Percentiles rank a stretch among this genome's conserved stretches.
phyloP scores from a whole-genome alignment of 2,888 invertebrate genomes.

The Asteroscopus sphinx region DNA sequence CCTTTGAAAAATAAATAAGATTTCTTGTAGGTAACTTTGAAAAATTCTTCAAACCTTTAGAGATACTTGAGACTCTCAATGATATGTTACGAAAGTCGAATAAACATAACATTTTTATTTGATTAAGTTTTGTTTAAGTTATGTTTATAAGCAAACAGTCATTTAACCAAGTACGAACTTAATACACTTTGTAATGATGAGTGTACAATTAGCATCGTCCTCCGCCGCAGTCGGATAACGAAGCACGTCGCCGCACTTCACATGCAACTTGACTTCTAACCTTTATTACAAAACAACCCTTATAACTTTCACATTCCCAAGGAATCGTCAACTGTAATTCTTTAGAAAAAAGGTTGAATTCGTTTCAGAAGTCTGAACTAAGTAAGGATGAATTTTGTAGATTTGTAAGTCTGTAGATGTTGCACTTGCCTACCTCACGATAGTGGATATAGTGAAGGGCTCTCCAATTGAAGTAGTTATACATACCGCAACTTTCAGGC shows the following conservation, averaged over 20 bases:
- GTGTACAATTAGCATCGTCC: slow-evolving; percentile 81
- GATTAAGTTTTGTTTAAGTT: neutral
- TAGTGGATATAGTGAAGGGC: slow-evolving; percentile 74
- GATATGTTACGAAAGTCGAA: neutral
- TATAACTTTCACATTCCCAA: slow-evolving; percentile 29
- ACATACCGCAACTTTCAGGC: slow-evolving; percentile 68
- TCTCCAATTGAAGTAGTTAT: slow-evolving; percentile 68
- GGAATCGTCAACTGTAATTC: neutral
- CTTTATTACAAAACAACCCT: slow-evolving; percentile 64
- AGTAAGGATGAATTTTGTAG: slow-evolving; percentile 58
- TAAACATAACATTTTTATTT: neutral
- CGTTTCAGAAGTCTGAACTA: neutral
- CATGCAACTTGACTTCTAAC: slow-evolving; percentile 74
- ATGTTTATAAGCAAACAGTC: slow-evolving; percentile 21
- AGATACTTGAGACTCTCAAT: neutral
- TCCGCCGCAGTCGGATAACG: slow-evolving; percentile 77
- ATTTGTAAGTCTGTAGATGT: slow-evolving; percentile 62
- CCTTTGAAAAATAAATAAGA: neutral
- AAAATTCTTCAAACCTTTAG: neutral
- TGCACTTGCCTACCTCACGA: slow-evolving; percentile 71
- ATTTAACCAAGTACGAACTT: slow-evolving; percentile 32
- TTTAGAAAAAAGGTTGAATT: slow-evolving; percentile 36
- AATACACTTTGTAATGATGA: slow-evolving; percentile 66
- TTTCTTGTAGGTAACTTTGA: neutral
- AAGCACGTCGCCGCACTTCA: slow-evolving; percentile 78